Conservation (phyloP, 1,140 invertebrate genomes). For the Pararge aegeria region DNA sequence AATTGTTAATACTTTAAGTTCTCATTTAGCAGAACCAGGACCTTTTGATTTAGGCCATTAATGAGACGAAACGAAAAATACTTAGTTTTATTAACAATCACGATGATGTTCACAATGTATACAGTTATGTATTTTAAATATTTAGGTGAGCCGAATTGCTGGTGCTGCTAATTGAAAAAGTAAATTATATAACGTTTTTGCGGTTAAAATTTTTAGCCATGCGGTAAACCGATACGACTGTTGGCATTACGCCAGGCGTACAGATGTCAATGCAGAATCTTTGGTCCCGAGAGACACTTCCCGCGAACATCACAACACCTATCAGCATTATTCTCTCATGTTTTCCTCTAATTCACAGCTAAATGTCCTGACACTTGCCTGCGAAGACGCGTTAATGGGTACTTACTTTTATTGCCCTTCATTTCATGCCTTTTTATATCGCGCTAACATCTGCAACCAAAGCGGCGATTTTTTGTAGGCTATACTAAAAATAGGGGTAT, state of each 20-base stretch:
- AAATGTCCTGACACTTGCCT: slow-evolving; percentile 21
- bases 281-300: slow-evolving; percentile 25
- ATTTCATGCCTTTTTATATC: slow-evolving; percentile 9
- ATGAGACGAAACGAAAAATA: no score
- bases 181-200: slow-evolving; percentile 2
- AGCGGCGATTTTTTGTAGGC: background rate
- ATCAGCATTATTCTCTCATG: slow-evolving; percentile 40
- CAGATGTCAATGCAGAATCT: slow-evolving; percentile 51
- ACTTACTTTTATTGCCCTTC: slow-evolving; percentile 10
- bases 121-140: background rate
- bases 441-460: background rate
- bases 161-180: background rate
- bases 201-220: slow-evolving; percentile 19
- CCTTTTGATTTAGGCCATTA: no score
- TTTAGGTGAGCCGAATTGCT: background rate
- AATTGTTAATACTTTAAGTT: no score
- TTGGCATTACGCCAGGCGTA: slow-evolving; percentile 46
- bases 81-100: no score
- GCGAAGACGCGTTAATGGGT: slow-evolving; percentile 16
- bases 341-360: slow-evolving; percentile 20
- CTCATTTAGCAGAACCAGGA: no score
- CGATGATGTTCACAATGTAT: background rate
- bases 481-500: no score
- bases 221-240: slow-evolving; percentile 17
- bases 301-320: slow-evolving; percentile 42